Conservation (phyloP, 2,888 invertebrate genomes). For the Erebia palarica region DNA sequence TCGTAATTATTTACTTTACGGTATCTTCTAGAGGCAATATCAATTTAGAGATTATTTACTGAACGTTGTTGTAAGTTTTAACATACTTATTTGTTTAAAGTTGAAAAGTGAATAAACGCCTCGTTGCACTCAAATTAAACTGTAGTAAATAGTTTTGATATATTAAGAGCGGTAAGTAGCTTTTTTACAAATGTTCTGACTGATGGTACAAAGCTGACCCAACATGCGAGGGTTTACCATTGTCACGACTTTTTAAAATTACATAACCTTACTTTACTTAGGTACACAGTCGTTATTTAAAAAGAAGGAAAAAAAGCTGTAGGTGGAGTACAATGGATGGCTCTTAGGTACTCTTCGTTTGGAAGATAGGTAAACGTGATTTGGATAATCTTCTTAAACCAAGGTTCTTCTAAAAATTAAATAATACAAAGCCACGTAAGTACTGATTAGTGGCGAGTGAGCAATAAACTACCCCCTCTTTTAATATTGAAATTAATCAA, state of each 20-base stretch:
- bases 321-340: neutral
- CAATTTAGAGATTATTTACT: neutral
- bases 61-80: neutral
- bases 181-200: too few species aligned
- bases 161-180: too few species aligned
- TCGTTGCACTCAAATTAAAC: neutral
- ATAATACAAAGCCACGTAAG: neutral
- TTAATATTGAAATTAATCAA: neutral
- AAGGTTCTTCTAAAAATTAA: neutral
- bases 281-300: too few species aligned
- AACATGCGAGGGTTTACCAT: too few species aligned
- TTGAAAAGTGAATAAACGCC: neutral
- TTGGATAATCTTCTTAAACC: neutral
- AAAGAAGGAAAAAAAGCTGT: neutral
- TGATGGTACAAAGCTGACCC: too few species aligned
- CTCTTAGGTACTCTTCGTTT: neutral
- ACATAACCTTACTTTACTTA: too few species aligned
- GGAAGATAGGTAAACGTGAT: neutral
- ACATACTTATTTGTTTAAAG: neutral
- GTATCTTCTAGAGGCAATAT: neutral
- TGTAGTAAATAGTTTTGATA: too few species aligned
- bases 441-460: neutral
- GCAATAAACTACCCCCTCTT: neutral
- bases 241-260: too few species aligned
- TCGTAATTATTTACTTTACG: neutral